Evolutionary conservation across 2,113 vertebrate genomes (phyloP), one percentile per base, ranked within the genome.

Genomic region (Campylorhamphus procurvoides): DNA sequence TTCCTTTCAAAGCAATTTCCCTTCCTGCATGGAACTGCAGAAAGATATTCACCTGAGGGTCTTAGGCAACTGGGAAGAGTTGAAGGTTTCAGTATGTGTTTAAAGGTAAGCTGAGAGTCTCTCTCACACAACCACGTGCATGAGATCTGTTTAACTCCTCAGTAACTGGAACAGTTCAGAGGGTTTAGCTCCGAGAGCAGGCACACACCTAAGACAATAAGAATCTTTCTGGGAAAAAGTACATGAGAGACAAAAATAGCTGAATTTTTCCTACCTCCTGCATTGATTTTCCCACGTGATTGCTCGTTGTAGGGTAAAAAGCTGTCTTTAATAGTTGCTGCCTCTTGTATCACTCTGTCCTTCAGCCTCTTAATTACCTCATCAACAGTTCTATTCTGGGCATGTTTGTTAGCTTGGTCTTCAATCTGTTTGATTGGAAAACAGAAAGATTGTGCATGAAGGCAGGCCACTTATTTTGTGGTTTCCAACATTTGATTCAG

Each of bases 321-420:
- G 2, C 19, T 89, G n/a, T 93, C 95, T 55, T 94, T 91, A 92
- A 97, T 77, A 14, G 84, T 47, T 3, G 94, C 60, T 92, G 96
- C 94, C 46, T 89, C 87, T 66, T 84, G 53, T 74, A 80, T 78
- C 28, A 97, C 74, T 22, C 69, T 86, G 67, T 93, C 69, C 50
- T 89, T 97, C 55, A 98, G 95, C 28, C 89, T 97, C 76, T 82
- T 96, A 20, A 97, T 90, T 78, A 96, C 94, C 49, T 96, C 89
- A 9, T 97, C 97, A 86, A 91, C 84, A 52, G 89, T 82, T 95
- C 93, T 95, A 23, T 66, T 94, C 93, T 91, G 90, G 75, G 89
- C 3, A 1, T 35, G 22, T 46, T 88, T n/a, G 14, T 58, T 73
- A 66, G 56, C 59, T 62, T 88, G 77, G 42, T 88, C 87, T 69